Conservation (phyloP, 2,797 vertebrate species). For the Gouania willdenowi region DNA sequence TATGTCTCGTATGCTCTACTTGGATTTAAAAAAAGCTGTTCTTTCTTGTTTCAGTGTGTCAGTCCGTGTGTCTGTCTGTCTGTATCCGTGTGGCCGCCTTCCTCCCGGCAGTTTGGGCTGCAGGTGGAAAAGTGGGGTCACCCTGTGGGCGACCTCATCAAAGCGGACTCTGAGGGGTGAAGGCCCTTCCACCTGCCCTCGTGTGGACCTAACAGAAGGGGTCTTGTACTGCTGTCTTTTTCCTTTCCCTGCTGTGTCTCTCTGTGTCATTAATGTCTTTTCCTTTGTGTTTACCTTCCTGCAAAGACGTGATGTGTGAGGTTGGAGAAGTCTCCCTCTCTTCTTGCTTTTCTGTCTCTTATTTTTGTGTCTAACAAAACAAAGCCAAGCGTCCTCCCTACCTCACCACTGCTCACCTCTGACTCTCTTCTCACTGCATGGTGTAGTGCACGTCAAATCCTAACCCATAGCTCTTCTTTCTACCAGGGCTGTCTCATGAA, state of each 20-base stretch:
- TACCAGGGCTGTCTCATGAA: slow-evolving; percentile 15
- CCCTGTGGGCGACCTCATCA: slow-evolving; percentile 56
- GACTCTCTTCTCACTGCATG: slow-evolving; percentile 49
- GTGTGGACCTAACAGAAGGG: slow-evolving; percentile 54
- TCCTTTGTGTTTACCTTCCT: slow-evolving; percentile 36
- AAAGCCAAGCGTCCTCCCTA: slow-evolving; percentile 3
- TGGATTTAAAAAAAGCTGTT: slow-evolving; percentile 71
- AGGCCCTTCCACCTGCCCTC: slow-evolving; percentile 28
- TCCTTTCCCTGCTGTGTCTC: slow-evolving; percentile 38
- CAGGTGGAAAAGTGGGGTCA: slow-evolving; percentile 59
- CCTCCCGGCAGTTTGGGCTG: slow-evolving; percentile 53
- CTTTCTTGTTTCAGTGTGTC: slow-evolving; percentile 79
- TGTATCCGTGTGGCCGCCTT: slow-evolving; percentile 62
- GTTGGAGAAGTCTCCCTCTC: slow-evolving; percentile 63
- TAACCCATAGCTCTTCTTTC: slow-evolving; percentile 7
- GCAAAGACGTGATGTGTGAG: slow-evolving; percentile 55
- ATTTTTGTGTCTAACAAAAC: slow-evolving; percentile 28
- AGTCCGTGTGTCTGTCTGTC: slow-evolving; percentile 69
- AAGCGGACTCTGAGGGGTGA: slow-evolving; percentile 45
- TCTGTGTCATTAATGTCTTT: slow-evolving; percentile 42
- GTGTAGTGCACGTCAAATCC: slow-evolving; percentile 31
- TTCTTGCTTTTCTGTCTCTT: slow-evolving; percentile 38
- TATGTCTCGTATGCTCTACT: slow-evolving; percentile 44
- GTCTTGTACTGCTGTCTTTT: slow-evolving; percentile 61
- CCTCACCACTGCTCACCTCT: slow-evolving; percentile 13